Conservation (phyloP, 1,140 invertebrate species). For the Megalonaias nervosa region DNA sequence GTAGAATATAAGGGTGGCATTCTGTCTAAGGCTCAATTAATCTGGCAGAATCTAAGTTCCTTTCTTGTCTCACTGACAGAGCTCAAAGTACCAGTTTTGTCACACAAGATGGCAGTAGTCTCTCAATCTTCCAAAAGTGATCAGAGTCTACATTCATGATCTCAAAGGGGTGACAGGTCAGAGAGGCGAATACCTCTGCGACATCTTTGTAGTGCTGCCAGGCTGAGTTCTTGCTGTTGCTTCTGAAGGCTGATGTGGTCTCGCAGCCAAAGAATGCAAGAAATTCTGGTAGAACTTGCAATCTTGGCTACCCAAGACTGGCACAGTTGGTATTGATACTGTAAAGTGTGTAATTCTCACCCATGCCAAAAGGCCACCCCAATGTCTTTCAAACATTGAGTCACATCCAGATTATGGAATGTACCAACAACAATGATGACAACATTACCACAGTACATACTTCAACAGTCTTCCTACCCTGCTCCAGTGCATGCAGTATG, state of each 20-base stretch:
- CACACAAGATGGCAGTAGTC: too few species aligned
- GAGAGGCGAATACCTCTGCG: not conserved
- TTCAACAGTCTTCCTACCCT: not conserved
- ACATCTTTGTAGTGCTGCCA: constrained; percentile 12
- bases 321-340: constrained; percentile 10
- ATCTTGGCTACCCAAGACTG: not conserved
- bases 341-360: constrained; percentile 6
- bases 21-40: constrained; percentile 1
- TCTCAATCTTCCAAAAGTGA: too few species aligned
- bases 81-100: too few species aligned
- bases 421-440: not conserved
- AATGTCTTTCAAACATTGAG: not conserved
- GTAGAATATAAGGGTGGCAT: constrained; percentile 2
- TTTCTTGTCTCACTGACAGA: too few species aligned
- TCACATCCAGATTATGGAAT: not conserved
- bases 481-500: constrained; percentile 4
- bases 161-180: not conserved
- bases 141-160: too few species aligned
- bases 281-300: constrained; percentile 2
- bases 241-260: constrained; percentile 12
- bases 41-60: too few species aligned
- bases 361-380: constrained; percentile 29
- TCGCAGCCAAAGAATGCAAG: constrained; percentile 16
- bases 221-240: constrained; percentile 20
- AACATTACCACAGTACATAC: constrained; percentile 23